Conservation (phyloP, 2,113 vertebrate species). For the Nothoprocta pentlandii region DNA sequence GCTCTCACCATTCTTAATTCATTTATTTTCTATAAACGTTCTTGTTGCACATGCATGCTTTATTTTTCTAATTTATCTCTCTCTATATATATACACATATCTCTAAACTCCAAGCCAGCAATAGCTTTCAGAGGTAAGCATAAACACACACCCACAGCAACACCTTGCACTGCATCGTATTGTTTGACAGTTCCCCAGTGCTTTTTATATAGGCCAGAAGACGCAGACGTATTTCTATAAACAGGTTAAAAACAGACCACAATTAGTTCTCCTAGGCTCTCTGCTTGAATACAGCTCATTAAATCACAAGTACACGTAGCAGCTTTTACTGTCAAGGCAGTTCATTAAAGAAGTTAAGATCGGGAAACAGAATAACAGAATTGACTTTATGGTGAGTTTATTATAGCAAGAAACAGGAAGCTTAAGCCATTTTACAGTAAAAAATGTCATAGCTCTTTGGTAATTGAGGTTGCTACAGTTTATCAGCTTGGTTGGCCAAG, state of each 20-base stretch:
- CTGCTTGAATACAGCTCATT: not conserved
- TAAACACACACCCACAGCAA: not conserved
- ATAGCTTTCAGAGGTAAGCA: not conserved
- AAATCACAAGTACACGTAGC: not conserved
- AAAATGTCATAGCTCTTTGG: not conserved
- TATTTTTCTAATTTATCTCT: not conserved
- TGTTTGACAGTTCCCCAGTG: not conserved
- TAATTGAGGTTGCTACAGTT: not conserved
- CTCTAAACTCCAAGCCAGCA: not conserved
- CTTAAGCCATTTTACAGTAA: not conserved
- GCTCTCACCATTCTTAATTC: not conserved
- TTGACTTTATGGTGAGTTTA: not conserved
- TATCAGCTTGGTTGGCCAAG: not conserved
- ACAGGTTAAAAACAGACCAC: not conserved
- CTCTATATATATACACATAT: fast-evolving
- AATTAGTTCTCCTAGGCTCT: not conserved
- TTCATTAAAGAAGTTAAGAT: conserved; percentile 21
- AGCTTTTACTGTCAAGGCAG: not conserved
- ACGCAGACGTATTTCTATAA: not conserved
- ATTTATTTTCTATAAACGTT: not conserved
- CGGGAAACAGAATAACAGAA: not conserved
- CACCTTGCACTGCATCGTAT: not conserved
- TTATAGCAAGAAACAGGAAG: not conserved
- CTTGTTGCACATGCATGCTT: not conserved
- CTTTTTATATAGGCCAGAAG: not conserved